A percentile compares a stretch with the other conserved stretches of the same genome.
Conservation (phyloP, 2,113 vertebrate genomes). For the Heloderma charlesbogerti region DNA sequence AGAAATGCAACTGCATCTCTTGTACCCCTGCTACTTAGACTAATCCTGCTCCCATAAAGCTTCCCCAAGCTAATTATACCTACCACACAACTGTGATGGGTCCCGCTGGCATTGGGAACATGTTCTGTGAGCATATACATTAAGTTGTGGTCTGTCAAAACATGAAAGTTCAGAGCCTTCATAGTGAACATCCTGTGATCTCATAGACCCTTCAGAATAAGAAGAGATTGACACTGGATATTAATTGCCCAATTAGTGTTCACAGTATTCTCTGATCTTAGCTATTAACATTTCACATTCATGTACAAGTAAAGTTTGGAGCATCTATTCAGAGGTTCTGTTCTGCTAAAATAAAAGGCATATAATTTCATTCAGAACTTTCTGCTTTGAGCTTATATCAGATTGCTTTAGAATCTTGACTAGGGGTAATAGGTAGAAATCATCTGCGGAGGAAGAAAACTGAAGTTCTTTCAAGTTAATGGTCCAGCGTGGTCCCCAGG, state of each 20-base stretch:
- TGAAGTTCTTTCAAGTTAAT: background rate
- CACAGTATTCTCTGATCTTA: background rate
- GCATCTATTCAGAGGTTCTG: background rate
- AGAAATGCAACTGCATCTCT: too few species aligned
- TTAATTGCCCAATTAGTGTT: conserved; percentile 10
- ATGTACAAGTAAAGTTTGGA: background rate
- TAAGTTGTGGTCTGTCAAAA: conserved; percentile 83
- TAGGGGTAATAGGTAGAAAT: background rate
- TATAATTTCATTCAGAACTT: conserved; percentile 8
- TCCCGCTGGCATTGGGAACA: conserved; percentile 87
- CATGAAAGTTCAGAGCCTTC: conserved; percentile 89
- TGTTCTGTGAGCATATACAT: conserved; percentile 77
- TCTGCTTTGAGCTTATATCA: conserved; percentile 25
- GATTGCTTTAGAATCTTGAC: background rate
- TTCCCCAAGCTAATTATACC: conserved; percentile 42
- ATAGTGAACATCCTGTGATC: conserved; percentile 88
- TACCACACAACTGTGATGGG: conserved; percentile 85
- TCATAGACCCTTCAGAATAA: conserved; percentile 78
- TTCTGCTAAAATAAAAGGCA: accelerated
- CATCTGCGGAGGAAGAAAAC: background rate
- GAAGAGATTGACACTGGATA: background rate
- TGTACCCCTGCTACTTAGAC: background rate
- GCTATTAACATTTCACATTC: background rate
- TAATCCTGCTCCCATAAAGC: background rate
- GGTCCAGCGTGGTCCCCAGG: background rate